Percentiles rank a stretch among this genome's conserved stretches.
phyloP scores from a whole-genome alignment of 2,113 vertebrate species.

The Dendropsophus ebraccatus region DNA sequence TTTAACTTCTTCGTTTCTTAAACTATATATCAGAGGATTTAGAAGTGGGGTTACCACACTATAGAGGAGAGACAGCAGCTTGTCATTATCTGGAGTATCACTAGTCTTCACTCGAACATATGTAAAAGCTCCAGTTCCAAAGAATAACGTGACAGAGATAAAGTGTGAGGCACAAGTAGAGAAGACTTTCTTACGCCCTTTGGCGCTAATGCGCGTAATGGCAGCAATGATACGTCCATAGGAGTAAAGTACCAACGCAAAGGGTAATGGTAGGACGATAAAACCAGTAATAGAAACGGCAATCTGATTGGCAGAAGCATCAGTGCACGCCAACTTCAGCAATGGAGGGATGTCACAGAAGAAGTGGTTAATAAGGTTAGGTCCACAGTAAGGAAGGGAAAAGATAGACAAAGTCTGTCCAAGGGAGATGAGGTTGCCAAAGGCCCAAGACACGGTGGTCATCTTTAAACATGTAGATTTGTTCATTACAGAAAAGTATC shows the following conservation, averaged over 20 bases:
- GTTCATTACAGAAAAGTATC: constrained; percentile 52
- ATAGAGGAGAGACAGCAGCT: constrained; percentile 55
- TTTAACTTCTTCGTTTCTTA: constrained; percentile 53
- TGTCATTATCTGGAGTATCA: constrained; percentile 44
- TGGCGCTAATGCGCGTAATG: constrained; percentile 42
- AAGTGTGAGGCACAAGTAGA: constrained; percentile 55
- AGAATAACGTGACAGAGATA: constrained; percentile 51
- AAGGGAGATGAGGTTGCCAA: constrained; percentile 48
- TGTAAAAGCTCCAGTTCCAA: constrained; percentile 49
- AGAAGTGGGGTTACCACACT: constrained; percentile 55
- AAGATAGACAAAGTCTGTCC: constrained; percentile 51
- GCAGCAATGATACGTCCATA: constrained; percentile 50
- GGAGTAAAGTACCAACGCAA: constrained; percentile 45
- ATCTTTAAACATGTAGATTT: constrained; percentile 42
- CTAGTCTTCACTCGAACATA: constrained; percentile 50
- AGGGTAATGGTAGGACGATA: constrained; percentile 41
- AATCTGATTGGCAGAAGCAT: constrained; percentile 45
- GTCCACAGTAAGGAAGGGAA: constrained; percentile 54
- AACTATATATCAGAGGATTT: constrained; percentile 53
- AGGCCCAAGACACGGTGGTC: constrained; percentile 27
- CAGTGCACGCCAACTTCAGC: constrained; percentile 49
- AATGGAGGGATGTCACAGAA: constrained; percentile 57
- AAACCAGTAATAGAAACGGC: constrained; percentile 52
- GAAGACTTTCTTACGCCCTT: constrained; percentile 43
- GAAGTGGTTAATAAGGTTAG: constrained; percentile 55